Conservation (phyloP, 2,113 vertebrate genomes). For the Serinus canaria region DNA sequence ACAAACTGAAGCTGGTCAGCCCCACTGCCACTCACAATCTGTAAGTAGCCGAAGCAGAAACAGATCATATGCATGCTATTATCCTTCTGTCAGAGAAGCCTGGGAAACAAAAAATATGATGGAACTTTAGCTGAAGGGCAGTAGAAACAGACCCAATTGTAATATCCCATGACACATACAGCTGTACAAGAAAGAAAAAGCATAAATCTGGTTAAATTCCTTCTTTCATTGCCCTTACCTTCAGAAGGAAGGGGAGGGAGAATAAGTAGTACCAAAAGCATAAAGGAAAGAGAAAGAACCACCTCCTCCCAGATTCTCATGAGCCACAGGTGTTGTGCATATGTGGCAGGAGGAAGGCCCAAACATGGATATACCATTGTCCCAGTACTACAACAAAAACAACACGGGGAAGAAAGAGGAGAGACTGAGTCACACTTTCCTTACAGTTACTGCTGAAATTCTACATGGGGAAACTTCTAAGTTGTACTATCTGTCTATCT, state of each 20-base stretch:
- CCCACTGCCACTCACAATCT: neutral
- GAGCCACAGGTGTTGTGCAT: constrained; percentile 11
- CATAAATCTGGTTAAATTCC: constrained; percentile 25
- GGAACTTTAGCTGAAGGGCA: neutral
- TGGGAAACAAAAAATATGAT: neutral
- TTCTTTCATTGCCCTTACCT: constrained; percentile 18
- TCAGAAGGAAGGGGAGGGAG: neutral
- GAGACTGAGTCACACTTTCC: neutral
- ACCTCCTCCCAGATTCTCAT: neutral
- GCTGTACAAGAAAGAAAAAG: neutral
- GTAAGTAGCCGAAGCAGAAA: neutral
- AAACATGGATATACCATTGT: neutral
- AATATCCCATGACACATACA: neutral
- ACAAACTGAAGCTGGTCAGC: neutral
- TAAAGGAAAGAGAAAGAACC: neutral
- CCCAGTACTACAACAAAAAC: neutral
- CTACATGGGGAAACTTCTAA: neutral
- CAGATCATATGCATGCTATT: neutral
- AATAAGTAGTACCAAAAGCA: neutral
- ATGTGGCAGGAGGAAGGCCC: neutral
- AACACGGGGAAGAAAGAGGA: neutral
- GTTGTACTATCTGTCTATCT: neutral
- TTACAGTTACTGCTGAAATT: neutral
- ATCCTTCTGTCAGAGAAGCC: neutral
- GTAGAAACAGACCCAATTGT: neutral